Base-by-base conservation (phyloP, 2,888 invertebrate species). In the Hirudinaria manillensis region DNA sequence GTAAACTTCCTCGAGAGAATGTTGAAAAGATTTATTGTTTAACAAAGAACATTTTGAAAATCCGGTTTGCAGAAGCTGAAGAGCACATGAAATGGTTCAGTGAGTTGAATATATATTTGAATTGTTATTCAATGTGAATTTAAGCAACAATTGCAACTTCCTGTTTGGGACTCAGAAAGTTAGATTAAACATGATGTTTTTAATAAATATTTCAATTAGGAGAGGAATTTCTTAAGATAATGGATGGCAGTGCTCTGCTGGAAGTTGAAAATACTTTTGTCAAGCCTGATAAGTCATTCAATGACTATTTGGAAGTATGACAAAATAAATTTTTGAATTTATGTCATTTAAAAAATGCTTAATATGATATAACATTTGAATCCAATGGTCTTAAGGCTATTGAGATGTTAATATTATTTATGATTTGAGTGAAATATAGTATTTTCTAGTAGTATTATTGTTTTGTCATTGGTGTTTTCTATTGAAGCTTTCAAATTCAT, bases 171-270 rank as follows among this genome's bases (percentile, higher is more conserved):
- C 10, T 61, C 21, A 61, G 10, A 16, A n/a, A 61, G 7, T 1
- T 0, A n/a, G 19, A 19, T 51, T 55, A 45, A 66, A 36, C 24
- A 32, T 53, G 4, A 73, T 32, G 10, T 68, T 70, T 27, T 56
- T 65, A 27, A 16, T 45, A 32, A 32, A 32, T 38, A 55, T 24
- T 65, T 76, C 24, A 34, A 19, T 32, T 77, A 78, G 21, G 80
- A 83, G 85, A 84, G 75, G 82, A 81, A 82, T 74, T 86, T 84
- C 80, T 82, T 83, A 85, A 83, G 78, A 81, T 86, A 55, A 82
- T 85, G 21, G 84, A 85, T 80, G 85, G 84, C 34, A 80, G 82
- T 67, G 84, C 84, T 1, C 78, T 83, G 76, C 75, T 77, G 32
- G 83, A 85, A 74, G 83, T 86, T 70, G 78, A 82, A 21, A 81